These are phyloP conservation scores for Temnothorax ravouxi DNA, from an alignment of 2,888 invertebrate genomes.

Conservation along the genomic window DNA sequence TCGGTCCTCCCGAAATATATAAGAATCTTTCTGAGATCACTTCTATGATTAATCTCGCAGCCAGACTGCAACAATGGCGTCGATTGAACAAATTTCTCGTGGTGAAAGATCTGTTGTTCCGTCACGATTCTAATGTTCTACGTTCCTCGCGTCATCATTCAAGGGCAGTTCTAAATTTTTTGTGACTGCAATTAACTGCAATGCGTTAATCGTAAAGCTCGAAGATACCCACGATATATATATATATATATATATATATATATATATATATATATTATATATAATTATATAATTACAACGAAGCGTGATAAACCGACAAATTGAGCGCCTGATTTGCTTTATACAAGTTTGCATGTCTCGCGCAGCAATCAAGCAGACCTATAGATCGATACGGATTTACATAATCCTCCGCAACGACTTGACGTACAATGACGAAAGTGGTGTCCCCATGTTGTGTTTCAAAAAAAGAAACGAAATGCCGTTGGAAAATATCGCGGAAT, in stretches of 20 bases:
- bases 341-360: neutral
- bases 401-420: conserved; percentile 29
- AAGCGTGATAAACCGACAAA: conserved; percentile 14
- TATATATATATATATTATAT: too few species aligned
- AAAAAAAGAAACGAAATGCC: neutral
- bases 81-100: neutral
- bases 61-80: neutral
- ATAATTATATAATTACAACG: conserved; percentile 26
- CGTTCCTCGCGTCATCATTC: conserved; percentile 15
- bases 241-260: neutral
- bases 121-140: conserved; percentile 13
- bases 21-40: neutral
- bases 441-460: neutral
- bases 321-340: neutral
- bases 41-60: neutral
- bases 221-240: neutral
- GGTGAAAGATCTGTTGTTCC: neutral
- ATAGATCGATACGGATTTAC: conserved; percentile 5
- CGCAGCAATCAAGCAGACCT: neutral
- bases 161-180: conserved; percentile 8
- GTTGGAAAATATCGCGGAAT: conserved; percentile 6
- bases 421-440: conserved; percentile 42
- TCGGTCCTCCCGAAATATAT: neutral
- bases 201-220: neutral
- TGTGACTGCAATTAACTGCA: neutral